phyloP scores from a whole-genome alignment of 2,113 vertebrate genomes.

The Chamaetylas fuelleborni region DNA sequence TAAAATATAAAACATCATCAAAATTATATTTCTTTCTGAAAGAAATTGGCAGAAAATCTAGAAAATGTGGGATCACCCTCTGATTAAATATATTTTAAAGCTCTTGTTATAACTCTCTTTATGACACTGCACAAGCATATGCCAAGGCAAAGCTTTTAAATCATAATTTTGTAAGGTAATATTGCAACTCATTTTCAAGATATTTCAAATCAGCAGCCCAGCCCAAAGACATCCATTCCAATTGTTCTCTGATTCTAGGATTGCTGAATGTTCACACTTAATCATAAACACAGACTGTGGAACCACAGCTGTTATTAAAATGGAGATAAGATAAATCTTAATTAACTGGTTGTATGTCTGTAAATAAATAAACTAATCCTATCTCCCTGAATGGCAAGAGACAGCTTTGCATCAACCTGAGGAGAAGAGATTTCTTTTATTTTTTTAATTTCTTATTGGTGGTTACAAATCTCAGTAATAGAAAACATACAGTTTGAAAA shows the following conservation, averaged over 20 bases:
- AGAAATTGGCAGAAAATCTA: background rate
- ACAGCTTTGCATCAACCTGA: background rate
- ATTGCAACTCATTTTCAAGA: slow-evolving; percentile 17
- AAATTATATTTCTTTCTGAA: background rate
- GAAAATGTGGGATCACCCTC: background rate
- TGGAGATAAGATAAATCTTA: slow-evolving; percentile 61
- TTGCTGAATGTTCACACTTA: slow-evolving; percentile 22
- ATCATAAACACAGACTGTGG: slow-evolving; percentile 33
- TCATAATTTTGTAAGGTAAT: background rate
- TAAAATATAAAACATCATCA: background rate
- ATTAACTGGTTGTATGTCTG: slow-evolving; percentile 28
- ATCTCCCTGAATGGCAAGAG: background rate
- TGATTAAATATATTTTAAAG: background rate
- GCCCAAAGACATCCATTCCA: slow-evolving; percentile 12
- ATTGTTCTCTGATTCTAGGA: slow-evolving; percentile 25
- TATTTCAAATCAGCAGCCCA: slow-evolving; percentile 30
- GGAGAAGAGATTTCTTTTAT: background rate
- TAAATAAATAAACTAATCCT: slow-evolving; percentile 56
- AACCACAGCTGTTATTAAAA: slow-evolving; percentile 46
- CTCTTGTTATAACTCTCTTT: background rate
- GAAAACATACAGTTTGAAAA: background rate
- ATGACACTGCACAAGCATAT: background rate
- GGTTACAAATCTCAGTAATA: background rate
- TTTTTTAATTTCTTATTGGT: background rate
- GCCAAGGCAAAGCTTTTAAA: slow-evolving; percentile 8